Base-by-base conservation (phyloP, 2,888 invertebrate genomes). In the Hoplodrina ambigua region DNA sequence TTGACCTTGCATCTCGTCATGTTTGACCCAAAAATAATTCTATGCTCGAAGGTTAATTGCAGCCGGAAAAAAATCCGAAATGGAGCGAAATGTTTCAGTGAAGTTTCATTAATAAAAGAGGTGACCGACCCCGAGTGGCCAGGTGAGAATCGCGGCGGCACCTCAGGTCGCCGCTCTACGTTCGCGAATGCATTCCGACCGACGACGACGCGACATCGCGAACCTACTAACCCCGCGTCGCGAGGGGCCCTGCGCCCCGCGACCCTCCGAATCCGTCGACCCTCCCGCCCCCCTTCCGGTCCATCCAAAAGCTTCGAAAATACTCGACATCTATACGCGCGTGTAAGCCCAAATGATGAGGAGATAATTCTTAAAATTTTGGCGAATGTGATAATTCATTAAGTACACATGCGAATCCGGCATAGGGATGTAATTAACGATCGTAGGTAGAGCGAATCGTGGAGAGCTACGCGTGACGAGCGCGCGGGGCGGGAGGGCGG, bases 171-270 rank as follows among this genome's bases (percentile, higher is more conserved):
- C 94, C 93, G 93, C 94, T 94, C 94, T 92, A 94, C 94, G 94
- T 94, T 92, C 95, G 94, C 94, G 95, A 95, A 95, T 95, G 95
- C 95, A 95, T 95, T 94, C 95, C 94, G 94, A 93, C 95, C 94
- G 94, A 92, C 93, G 90, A 91, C 94, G 94, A 93, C 93, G 94
- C 95, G 95, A 94, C 94, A 94, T 94, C 93, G 94, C 95, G 95
- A 94, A 94, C 95, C 95, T 94, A 95, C 95, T 95, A 95, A 94
- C 95, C 94, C 95, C 94, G 94, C 94, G 91, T 92, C 87, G 93
- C 93, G 93, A 93, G 94, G 94, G 94, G 94, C 92, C 91, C 92
- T 92, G 93, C 94, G 90, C 94, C 94, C 94, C 94, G 93, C 94
- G 88, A 93, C 94, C 95, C 94, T 93, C 93, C 91, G 91, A 91